Evolutionary conservation across 2,888 invertebrate species (phyloP).

Genomic region (Drosophila incognita): DNA sequence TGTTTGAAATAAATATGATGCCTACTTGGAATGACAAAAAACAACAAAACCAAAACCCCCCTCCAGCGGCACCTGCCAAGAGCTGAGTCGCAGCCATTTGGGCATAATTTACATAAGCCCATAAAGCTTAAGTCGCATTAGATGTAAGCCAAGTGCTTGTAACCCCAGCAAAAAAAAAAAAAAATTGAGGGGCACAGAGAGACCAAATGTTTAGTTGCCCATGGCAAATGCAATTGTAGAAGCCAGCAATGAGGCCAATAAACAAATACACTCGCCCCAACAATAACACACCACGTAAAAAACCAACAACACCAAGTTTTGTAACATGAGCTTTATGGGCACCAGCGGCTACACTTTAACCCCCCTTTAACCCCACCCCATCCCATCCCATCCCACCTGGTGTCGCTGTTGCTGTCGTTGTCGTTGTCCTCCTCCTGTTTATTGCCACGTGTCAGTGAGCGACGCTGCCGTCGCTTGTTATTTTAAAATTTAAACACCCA

Average conservation of each 20-base stretch:
- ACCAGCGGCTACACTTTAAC: conserved; percentile 53
- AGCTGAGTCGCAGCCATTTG: conserved; percentile 29
- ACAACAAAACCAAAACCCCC: neutral
- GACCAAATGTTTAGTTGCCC: conserved; percentile 68
- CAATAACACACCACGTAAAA: conserved; percentile 43
- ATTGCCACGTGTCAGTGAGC: conserved; percentile 72
- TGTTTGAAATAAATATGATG: conserved; percentile 55
- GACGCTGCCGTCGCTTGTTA: conserved; percentile 70
- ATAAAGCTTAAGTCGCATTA: conserved; percentile 76
- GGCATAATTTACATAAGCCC: conserved; percentile 71
- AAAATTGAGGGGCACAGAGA: neutral
- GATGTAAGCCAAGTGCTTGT: conserved; percentile 69
- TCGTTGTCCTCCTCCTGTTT: conserved; percentile 22
- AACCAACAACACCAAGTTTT: conserved; percentile 49
- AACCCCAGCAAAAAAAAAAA: conserved; percentile 22
- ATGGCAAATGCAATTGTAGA: conserved; percentile 79
- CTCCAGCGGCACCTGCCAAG: conserved; percentile 24
- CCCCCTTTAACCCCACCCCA: conserved; percentile 8
- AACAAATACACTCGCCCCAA: conserved; percentile 70
- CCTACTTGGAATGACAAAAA: conserved; percentile 26
- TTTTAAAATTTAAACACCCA: conserved; percentile 82
- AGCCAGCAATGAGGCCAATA: conserved; percentile 74
- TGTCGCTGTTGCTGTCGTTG: conserved; percentile 10
- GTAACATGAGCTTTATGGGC: conserved; percentile 57
- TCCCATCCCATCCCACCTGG: conserved; percentile 54